Base-by-base conservation (phyloP, 2,888 invertebrate genomes). In the Platycheirus albimanus region DNA sequence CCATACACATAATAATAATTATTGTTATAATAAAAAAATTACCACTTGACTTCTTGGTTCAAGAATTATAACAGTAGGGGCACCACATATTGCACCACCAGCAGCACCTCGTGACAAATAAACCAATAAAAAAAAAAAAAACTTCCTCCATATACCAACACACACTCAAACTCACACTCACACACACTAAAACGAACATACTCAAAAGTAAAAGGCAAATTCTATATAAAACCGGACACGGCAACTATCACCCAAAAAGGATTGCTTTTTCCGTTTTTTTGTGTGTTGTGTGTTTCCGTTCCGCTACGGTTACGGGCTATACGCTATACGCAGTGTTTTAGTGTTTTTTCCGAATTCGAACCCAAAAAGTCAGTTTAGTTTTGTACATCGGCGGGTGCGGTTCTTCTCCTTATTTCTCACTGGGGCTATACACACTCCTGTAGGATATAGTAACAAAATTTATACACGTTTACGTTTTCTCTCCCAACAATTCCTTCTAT, bases 331-430 rank as follows among this genome's bases (percentile, higher is more conserved):
- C n/a, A n/a, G n/a, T n/a, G n/a, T n/a, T n/a, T n/a, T n/a, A 81
- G 80, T 71, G 52, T 67, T 81, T 67, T 81, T 81, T 66, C 30
- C 7, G 7, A 33, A 6, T 24, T 24, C 8, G 6, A 41, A 43
- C n/a, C 13, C 5, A 56, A 7, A 72, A 69, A 66, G 70, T 70
- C 70, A 87, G 87, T 87, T 85, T 81, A 85, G 85, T 86, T 86
- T 86, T 84, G 81, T 83, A 64, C 80, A 56, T 85, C 77, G 85
- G 85, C 86, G 87, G 87, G 87, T 87, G 87, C 85, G 87, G 87
- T 86, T 86, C 85, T 63, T 84, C 52, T 67, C 76, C 84, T 83
- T 79, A 58, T 56, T 75, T 47, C 70, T 17, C 52, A 66, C 63
- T 58, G 15, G 43, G 49, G 56, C 17, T 33, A 49, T 43, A 38